Conservation (phyloP, 2,888 invertebrate genomes). For the Capitulum mitella region DNA sequence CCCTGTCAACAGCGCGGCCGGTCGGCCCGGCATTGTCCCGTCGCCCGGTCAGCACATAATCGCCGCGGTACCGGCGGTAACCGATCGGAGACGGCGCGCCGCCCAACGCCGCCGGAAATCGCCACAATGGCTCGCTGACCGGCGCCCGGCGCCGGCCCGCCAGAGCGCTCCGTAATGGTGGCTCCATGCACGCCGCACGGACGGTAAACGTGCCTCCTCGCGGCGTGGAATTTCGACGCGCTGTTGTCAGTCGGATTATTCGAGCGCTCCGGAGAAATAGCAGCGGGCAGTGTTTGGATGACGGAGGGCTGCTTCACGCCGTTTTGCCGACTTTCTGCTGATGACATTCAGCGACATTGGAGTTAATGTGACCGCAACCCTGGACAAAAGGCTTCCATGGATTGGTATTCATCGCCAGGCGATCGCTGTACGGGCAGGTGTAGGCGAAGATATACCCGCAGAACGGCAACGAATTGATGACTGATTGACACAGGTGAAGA, state of each 20-base stretch:
- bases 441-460: no score
- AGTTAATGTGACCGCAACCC: not conserved
- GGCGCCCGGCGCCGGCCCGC: not conserved
- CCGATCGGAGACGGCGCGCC: not conserved
- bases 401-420: no score
- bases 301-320: not conserved
- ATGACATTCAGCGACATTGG: not conserved
- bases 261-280: not conserved
- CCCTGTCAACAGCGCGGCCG: not conserved
- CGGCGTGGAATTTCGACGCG: no score
- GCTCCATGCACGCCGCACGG: no score
- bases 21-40: not conserved
- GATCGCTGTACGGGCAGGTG: no score
- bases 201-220: conserved; percentile 5
- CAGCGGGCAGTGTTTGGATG: not conserved
- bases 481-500: no score
- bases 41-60: not conserved
- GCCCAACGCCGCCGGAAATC: not conserved
- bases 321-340: not conserved
- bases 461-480: no score
- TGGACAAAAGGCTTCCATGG: not conserved
- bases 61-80: not conserved
- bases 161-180: no score
- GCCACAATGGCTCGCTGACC: not conserved
- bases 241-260: no score